Percentiles rank a stretch among this genome's conserved stretches.
These are phyloP conservation scores for Channa maculata DNA, from an alignment of 2,113 vertebrate species.

Conservation along the genomic window DNA sequence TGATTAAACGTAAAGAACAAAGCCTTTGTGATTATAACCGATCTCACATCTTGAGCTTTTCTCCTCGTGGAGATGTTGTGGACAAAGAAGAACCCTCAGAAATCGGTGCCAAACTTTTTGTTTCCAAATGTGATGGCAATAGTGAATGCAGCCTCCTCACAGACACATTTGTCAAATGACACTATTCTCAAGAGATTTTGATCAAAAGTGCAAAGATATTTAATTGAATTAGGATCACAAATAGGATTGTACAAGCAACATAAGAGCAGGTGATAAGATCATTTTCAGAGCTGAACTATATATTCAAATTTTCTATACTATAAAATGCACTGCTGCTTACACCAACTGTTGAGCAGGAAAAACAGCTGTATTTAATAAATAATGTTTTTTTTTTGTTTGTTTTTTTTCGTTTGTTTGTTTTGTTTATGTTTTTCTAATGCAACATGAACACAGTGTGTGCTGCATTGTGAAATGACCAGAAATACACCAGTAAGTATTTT, in stretches of 20 bases:
- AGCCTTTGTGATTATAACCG: neutral
- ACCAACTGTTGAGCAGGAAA: neutral
- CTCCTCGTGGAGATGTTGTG: too few species aligned
- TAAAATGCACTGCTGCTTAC: neutral
- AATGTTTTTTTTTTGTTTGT: neutral
- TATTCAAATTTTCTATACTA: neutral
- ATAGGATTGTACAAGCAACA: neutral
- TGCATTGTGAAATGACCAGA: constrained; percentile 12
- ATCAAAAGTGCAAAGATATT: neutral
- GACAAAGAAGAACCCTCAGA: too few species aligned
- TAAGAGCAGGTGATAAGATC: neutral
- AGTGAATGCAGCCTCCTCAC: neutral
- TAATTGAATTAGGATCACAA: neutral
- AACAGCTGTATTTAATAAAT: neutral
- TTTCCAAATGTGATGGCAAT: neutral
- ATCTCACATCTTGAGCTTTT: neutral
- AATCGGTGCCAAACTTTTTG: neutral
- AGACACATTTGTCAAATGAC: neutral
- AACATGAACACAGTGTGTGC: constrained; percentile 7
- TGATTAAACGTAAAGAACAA: neutral
- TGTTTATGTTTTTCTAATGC: too few species aligned
- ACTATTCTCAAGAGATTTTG: too few species aligned
- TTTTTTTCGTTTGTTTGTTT: too few species aligned
- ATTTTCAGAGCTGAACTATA: neutral
- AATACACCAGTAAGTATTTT: neutral